phyloP scores from a whole-genome alignment of 1,140 invertebrate genomes.

The Drosophila ironensis region DNA sequence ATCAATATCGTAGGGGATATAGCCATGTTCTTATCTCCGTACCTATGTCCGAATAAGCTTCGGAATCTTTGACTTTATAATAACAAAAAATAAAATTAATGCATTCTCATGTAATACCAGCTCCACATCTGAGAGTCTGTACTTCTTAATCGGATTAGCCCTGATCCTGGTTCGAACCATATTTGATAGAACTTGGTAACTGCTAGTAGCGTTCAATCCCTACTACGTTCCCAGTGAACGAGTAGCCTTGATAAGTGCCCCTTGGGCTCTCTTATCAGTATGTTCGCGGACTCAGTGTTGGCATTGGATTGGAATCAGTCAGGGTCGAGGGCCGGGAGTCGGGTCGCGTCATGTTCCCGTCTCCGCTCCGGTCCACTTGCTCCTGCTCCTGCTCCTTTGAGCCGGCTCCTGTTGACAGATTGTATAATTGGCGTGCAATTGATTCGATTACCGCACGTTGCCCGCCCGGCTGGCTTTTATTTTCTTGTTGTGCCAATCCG shows the following conservation, averaged over 20 bases:
- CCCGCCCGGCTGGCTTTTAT: conserved; percentile 11
- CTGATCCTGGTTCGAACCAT: no score
- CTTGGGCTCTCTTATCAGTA: conserved; percentile 54
- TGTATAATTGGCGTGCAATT: conserved; percentile 46
- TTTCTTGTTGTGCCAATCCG: neutral
- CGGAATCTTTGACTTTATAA: no score
- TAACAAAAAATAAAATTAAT: no score
- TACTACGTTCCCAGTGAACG: conserved; percentile 4
- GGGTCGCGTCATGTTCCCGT: conserved; percentile 1
- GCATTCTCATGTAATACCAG: no score
- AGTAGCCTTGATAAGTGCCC: conserved; percentile 36
- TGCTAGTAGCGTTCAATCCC: no score
- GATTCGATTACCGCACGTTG: conserved; percentile 25
- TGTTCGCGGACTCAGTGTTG: neutral
- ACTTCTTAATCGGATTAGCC: no score
- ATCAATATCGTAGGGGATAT: no score
- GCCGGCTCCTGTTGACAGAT: conserved; percentile 44
- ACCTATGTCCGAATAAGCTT: no score
- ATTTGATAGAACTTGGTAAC: no score
- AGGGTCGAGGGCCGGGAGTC: conserved; percentile 26
- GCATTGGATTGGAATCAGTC: conserved; percentile 24
- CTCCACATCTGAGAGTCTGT: no score
- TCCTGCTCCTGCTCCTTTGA: conserved; percentile 6
- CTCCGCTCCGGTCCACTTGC: neutral
- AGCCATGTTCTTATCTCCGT: no score